Base-by-base conservation (phyloP, 1,140 invertebrate genomes). In the Zaprionus davidi region DNA sequence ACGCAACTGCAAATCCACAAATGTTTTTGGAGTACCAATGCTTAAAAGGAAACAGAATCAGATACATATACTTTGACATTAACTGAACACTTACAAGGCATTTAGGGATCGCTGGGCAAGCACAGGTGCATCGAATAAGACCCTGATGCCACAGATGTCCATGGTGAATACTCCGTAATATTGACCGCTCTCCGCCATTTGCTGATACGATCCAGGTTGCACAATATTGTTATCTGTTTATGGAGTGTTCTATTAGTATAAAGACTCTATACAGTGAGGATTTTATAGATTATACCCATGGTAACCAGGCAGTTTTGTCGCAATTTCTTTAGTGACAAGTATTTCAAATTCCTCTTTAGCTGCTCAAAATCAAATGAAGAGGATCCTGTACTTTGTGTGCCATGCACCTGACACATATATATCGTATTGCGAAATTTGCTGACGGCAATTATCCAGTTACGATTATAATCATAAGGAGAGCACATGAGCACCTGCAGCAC, bases 401-500 rank as follows among this genome's bases (percentile, higher is more conserved):
- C 20, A 15, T 46, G n/a, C 7, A 83, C 13, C 2, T 58, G 63
- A n/a, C 74, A 72, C 7, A 87, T 73, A 34, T 84, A 87, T 1
- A 73, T 65, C 3, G 78, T 87, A 53, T 84, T 81, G 0, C 71
- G 65, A 41, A 71, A 87, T 7, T 64, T 79, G 28, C 70, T 66
- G 0, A 66, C 68, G 5, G 67, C 84, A 17, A 87, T 20, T 2
- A 53, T 66, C 81, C 81, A 87, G n/a, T 71, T 76, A 6, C 44
- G 13, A 5, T 51, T 65, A 17, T 34, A n/a, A n/a, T 88, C 77
- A 41, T 78, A 81, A 3, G 85, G 84, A 3, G 83, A 41, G 4
- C 68, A 58, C 84, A 88, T 78, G 7, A 87, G 58, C n/a, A 81
- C 6, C 31, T 70, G 66, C 22, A 87, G 38, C 7, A 81, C 60